These are phyloP conservation scores for Ramphastos sulfuratus DNA, from an alignment of 2,113 vertebrate species.

Conservation along the genomic window DNA sequence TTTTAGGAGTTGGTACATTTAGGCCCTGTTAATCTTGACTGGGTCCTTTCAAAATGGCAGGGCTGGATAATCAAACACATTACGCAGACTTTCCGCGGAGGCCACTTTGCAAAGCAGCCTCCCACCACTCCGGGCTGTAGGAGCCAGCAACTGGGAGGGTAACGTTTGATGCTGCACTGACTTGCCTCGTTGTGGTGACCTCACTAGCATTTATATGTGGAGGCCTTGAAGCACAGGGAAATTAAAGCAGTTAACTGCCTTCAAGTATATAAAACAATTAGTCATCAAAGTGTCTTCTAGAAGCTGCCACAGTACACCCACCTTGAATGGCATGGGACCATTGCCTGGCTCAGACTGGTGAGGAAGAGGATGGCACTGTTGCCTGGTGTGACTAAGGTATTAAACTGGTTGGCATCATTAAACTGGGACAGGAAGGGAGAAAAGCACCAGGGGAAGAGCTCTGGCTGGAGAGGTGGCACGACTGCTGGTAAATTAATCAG, in stretches of 20 bases:
- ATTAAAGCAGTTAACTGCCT: slow-evolving; percentile 24
- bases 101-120: neutral
- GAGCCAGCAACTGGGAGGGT: neutral
- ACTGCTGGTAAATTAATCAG: neutral
- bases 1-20: slow-evolving; percentile 41
- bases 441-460: neutral
- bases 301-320: neutral
- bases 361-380: neutral
- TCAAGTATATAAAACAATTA: neutral
- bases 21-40: slow-evolving; percentile 34
- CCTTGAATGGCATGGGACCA: neutral
- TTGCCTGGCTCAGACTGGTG: neutral
- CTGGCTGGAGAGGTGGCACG: neutral
- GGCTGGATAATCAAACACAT: slow-evolving; percentile 36
- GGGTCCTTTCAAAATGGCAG: slow-evolving; percentile 21
- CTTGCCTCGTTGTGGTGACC: slow-evolving; percentile 29
- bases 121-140: neutral
- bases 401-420: neutral
- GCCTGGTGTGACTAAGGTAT: neutral
- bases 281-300: slow-evolving; percentile 3
- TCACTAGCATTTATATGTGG: slow-evolving; percentile 23
- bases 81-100: slow-evolving; percentile 4
- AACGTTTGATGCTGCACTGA: neutral
- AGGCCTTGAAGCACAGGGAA: slow-evolving; percentile 20
- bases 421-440: neutral